A percentile compares a stretch with the other conserved stretches of the same genome.
Conservation (phyloP, 2,888 invertebrate genomes). For the Oegoconia quadripuncta region DNA sequence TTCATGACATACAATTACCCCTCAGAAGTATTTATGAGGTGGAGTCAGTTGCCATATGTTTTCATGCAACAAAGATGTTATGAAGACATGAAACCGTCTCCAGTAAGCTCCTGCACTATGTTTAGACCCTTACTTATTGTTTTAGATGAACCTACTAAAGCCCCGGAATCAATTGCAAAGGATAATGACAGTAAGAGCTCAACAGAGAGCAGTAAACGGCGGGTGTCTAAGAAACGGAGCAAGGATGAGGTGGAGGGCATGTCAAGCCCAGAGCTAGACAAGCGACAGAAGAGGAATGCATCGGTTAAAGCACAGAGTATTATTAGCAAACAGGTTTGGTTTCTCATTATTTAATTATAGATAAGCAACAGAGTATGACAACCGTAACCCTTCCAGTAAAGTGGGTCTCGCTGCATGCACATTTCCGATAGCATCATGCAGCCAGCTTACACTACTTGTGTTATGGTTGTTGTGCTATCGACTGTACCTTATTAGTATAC, state of each 20-base stretch:
- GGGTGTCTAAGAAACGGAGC: constrained; percentile 56
- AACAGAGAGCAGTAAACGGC: constrained; percentile 23
- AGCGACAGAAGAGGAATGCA: constrained; percentile 62
- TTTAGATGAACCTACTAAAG: constrained; percentile 44
- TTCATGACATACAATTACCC: no score
- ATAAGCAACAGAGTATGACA: background rate
- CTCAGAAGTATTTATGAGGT: no score
- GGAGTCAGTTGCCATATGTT: no score
- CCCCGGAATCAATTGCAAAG: constrained; percentile 18
- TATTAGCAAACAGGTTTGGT: constrained; percentile 66
- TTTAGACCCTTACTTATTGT: no score
- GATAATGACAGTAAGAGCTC: constrained; percentile 27
- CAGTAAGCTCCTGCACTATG: no score
- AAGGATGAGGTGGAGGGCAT: constrained; percentile 65
- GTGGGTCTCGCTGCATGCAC: no score
- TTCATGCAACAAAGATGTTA: constrained; percentile 4
- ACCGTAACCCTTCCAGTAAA: no score
- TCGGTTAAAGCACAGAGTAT: constrained; percentile 64
- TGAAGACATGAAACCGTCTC: no score
- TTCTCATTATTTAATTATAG: background rate
- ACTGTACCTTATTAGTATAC: no score
- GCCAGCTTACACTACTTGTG: no score
- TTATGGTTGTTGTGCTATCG: no score
- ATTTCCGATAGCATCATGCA: no score
- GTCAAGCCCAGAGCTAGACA: constrained; percentile 61